These are phyloP conservation scores for Sinhomidia bicolor DNA, from an alignment of 2,888 invertebrate species.

Conservation along the genomic window DNA sequence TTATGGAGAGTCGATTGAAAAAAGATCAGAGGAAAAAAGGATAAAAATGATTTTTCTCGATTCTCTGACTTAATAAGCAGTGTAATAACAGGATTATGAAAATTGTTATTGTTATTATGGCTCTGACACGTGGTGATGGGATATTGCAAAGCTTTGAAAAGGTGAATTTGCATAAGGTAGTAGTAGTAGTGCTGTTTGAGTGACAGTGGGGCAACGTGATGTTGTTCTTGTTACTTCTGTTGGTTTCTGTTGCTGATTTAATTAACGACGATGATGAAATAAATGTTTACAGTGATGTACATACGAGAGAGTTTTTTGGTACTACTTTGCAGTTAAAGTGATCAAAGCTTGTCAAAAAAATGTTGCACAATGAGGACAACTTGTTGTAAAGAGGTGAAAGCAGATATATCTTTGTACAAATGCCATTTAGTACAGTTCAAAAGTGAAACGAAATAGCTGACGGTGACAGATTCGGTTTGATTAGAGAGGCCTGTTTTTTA, in stretches of 20 bases:
- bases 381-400: neutral
- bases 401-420: too few relatives aligned
- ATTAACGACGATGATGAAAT: neutral
- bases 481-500: neutral
- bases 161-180: neutral
- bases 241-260: neutral
- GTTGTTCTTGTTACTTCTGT: neutral
- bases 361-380: neutral
- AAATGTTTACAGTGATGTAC: neutral
- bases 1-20: neutral
- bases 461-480: neutral
- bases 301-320: neutral
- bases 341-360: neutral
- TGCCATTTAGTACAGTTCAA: neutral
- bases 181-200: neutral
- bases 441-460: neutral
- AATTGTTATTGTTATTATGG: constrained; percentile 27
- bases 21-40: neutral
- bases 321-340: neutral
- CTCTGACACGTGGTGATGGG: constrained; percentile 42
- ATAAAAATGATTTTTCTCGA: neutral
- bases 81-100: constrained; percentile 36
- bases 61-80: neutral
- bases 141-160: neutral
- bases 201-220: constrained; percentile 5